These are phyloP conservation scores for Chrysopilus asiliformis DNA, from an alignment of 2,888 invertebrate species.

Conservation along the genomic window DNA sequence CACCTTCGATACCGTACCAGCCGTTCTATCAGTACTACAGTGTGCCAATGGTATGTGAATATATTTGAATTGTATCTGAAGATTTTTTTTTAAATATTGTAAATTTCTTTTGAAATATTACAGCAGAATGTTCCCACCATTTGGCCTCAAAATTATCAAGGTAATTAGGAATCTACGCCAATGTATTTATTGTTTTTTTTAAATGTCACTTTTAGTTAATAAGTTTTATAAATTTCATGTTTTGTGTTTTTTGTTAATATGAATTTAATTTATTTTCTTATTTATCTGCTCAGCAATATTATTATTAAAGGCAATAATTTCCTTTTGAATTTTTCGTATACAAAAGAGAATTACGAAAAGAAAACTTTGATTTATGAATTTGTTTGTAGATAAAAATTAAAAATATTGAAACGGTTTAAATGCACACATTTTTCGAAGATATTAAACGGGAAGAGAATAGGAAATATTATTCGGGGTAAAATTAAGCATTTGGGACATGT, in stretches of 20 bases:
- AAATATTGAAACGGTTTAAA: too few species aligned
- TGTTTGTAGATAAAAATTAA: too few species aligned
- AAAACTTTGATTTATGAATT: conserved; percentile 4
- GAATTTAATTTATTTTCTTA: conserved; percentile 19
- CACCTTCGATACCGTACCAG: conserved; percentile 39
- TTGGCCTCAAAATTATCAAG: conserved; percentile 39
- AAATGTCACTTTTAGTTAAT: conserved; percentile 1
- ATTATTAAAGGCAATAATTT: neutral
- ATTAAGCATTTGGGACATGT: too few species aligned
- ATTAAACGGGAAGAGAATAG: too few species aligned
- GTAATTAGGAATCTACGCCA: conserved; percentile 23
- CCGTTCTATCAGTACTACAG: conserved; percentile 39
- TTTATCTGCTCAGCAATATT: too few species aligned
- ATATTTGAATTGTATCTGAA: neutral
- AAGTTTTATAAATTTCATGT: conserved; percentile 9
- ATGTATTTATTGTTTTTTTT: conserved; percentile 5
- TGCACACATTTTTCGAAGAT: too few species aligned
- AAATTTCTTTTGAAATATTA: conserved; percentile 10
- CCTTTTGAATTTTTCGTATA: conserved; percentile 4
- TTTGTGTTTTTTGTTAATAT: conserved; percentile 15
- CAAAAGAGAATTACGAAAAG: conserved; percentile 3
- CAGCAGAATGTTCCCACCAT: conserved; percentile 37
- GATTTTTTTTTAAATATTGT: neutral
- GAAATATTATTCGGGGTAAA: too few species aligned
- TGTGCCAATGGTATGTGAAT: conserved; percentile 34